Evolutionary conservation across 1,140 invertebrate species (phyloP), one percentile per base, ranked within the genome.

Genomic region (Diabrotica virgifera): DNA sequence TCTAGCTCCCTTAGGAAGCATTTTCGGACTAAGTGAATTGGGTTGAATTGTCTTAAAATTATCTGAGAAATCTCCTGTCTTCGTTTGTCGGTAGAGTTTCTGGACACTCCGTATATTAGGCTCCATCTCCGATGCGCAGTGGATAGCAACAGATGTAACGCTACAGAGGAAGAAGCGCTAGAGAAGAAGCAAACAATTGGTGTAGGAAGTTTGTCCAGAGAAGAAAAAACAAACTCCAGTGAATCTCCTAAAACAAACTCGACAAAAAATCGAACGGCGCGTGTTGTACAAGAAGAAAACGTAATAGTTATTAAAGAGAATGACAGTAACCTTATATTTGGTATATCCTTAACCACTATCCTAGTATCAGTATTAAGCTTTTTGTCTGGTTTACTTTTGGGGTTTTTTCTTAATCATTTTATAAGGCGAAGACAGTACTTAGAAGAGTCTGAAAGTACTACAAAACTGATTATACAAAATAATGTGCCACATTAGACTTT

Each of bases 401-500:
- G 60, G 14, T 53, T 62, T 11, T 37, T n/a, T 37, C 13, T 62
- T 4, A 54, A 54, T 24, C 60, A 54, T 35, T 62, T 53, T 40
- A 5, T 38, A 10, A 36, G 8, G 13, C n/a, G 7, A 8, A n/a
- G n/a, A 8, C 11, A 37, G 8, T 14, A 53, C 36, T 53, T 62
- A 6, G 60, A 62, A 13, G 54, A 12, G 10, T 54, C 60, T 54
- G 60, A 62, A 11, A 62, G 60, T 54, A 62, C 51, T 3, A 37
- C 60, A 8, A 53, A 53, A 11, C 52, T 62, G 10, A 62, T 52
- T 13, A 59, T 36, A 58, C 9, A 40, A 51, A 24, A 24, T 24
- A 24, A 24, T 4, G 24, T 24, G 24, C 4, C 24, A 24, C 24
- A 24, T 24, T 24, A 24, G 24, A 24, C 24, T 24, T 24, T 24